Conservation (phyloP, 2,797 vertebrate species). For the Cynopterus sphinx region DNA sequence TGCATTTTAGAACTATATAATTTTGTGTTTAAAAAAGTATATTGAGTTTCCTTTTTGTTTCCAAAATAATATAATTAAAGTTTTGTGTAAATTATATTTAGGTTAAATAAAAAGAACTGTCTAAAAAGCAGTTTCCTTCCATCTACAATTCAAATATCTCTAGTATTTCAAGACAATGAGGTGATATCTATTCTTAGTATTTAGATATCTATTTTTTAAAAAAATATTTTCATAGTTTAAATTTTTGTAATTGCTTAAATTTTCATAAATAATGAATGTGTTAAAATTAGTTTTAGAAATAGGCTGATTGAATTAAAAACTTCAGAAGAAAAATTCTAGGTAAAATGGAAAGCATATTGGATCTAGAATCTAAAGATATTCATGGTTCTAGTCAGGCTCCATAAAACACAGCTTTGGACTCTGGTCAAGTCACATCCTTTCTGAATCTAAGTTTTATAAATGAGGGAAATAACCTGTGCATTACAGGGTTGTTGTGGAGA, state of each 20-base stretch:
- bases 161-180: not conserved
- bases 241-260: not conserved
- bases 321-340: constrained; percentile 1
- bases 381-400: not conserved
- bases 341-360: not conserved
- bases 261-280: not conserved
- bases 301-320: not conserved
- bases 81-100: not conserved
- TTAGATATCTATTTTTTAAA: not conserved
- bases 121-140: not conserved
- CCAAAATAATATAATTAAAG: constrained; percentile 30
- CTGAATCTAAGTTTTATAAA: not conserved
- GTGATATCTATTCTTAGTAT: not conserved
- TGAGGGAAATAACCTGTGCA: not conserved
- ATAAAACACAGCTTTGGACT: not conserved
- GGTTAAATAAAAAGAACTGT: not conserved
- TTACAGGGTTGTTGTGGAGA: not conserved
- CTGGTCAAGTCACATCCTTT: not conserved
- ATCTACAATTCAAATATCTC: not conserved
- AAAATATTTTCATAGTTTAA: not conserved
- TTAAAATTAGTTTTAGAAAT: not conserved
- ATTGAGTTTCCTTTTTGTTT: constrained; percentile 39
- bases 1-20: not conserved
- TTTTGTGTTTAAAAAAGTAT: not conserved
- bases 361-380: not conserved